phyloP scores from a whole-genome alignment of 2,797 vertebrate genomes.

The Harpagifer antarcticus region DNA sequence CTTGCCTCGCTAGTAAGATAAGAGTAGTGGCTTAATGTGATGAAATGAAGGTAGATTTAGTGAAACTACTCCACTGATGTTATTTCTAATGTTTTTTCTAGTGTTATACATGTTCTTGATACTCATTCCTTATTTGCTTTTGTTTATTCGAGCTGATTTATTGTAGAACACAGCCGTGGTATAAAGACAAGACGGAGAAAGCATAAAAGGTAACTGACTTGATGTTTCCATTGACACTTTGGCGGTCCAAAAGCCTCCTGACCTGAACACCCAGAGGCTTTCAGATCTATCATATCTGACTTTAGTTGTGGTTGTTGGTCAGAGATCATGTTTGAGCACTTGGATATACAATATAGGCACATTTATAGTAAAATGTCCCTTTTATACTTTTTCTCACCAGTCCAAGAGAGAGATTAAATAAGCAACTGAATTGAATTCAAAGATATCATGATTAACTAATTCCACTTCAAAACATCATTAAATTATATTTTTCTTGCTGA shows the following conservation, averaged over 20 bases:
- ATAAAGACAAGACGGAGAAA: slow-evolving; percentile 2
- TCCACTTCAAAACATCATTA: not conserved
- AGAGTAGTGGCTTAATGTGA: slow-evolving; percentile 14
- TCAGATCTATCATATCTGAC: not conserved
- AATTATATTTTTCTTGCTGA: not conserved
- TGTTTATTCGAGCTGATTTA: slow-evolving; percentile 7
- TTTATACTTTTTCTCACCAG: not conserved
- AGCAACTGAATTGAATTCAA: not conserved
- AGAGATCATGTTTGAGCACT: slow-evolving; percentile 20
- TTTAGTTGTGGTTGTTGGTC: not conserved
- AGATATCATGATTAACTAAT: not conserved
- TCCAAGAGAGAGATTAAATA: not conserved
- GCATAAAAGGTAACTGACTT: not conserved
- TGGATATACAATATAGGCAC: not conserved
- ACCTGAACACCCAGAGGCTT: not conserved
- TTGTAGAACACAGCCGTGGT: slow-evolving; percentile 9
- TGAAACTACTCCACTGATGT: not conserved
- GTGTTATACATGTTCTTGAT: slow-evolving; percentile 1
- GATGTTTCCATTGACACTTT: not conserved
- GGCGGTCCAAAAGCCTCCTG: not conserved
- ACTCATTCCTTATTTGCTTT: slow-evolving; percentile 7
- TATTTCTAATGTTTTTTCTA: not conserved
- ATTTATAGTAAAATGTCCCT: not conserved
- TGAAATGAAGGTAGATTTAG: slow-evolving; percentile 34
- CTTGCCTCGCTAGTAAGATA: slow-evolving; percentile 26